Base-by-base conservation (phyloP, 64 coral and sea anemone genomes). In the Hydrozoanthus tunicans region DNA sequence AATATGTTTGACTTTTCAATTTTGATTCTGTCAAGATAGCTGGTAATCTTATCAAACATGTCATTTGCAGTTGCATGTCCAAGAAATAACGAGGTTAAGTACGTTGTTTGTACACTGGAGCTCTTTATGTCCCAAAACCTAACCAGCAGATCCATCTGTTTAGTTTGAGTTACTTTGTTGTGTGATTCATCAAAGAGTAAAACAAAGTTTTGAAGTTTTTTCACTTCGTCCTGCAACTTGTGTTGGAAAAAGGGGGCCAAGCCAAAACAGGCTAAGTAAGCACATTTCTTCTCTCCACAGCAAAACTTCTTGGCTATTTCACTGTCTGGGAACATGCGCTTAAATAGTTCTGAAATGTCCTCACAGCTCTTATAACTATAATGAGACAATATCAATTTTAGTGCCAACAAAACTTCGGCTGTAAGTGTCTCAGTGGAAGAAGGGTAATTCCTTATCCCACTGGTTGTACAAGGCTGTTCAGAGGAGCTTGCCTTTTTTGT, bases 251-350 rank as follows among this genome's bases (percentile, higher is more conserved):
- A 79, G 51, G 81, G 74, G 79, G 89, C 90, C 20, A 94, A 58
- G 55, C 93, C 93, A 94, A 94, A 94, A 81, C 81, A 91, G 74
- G 90, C 79, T 51, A 94, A 80, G 73, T 91, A 94, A 61, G 81
- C 81, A 91, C 81, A 94, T 91, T 94, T 93, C 79, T 81, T 93
- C 70, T 93, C 92, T 82, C 92, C 89, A 69, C 79, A 94, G 11
- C 32, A 91, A 94, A 91, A 91, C 88, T 86, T 91, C 53, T 75
- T 86, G 17, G 80, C 93, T 51, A 94, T 86, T 51, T 10, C 12
- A 43, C 80, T 94, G 59, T 91, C 80, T 84, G 81, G 81, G 24
- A 94, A 94, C 89, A 94, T 94, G 53, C 53, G 56, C 83, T 91
- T 59, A 85, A 94, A 94, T 64, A 94, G 51, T 70, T 83, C 78